These are phyloP conservation scores for Ataeniobius toweri DNA, from an alignment of 2,797 vertebrate genomes.

Conservation along the genomic window DNA sequence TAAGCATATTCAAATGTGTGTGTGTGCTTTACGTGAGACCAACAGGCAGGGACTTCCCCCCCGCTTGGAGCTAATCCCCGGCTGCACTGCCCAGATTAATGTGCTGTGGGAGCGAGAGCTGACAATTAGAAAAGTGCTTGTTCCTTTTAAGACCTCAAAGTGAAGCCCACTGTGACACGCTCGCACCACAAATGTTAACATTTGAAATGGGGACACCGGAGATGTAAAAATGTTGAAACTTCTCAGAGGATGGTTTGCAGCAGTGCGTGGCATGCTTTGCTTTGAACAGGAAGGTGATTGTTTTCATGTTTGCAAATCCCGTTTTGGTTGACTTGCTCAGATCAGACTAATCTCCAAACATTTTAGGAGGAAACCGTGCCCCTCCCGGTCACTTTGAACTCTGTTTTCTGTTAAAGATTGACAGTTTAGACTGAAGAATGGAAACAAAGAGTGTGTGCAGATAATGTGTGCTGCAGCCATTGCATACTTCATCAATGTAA, in stretches of 20 bases:
- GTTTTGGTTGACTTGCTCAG: slow-evolving; percentile 70
- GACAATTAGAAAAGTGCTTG: slow-evolving; percentile 60
- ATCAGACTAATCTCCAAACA: slow-evolving; percentile 77
- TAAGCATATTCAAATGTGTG: slow-evolving; percentile 8
- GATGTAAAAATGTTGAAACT: slow-evolving; percentile 23
- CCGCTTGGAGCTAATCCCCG: slow-evolving; percentile 50
- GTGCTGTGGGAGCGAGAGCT: slow-evolving; percentile 49
- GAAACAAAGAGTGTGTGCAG: slow-evolving; percentile 10
- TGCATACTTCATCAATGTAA: background rate
- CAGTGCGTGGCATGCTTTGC: slow-evolving; percentile 59
- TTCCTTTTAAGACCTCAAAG: slow-evolving; percentile 43
- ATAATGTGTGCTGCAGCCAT: slow-evolving; percentile 6
- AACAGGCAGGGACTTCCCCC: slow-evolving; percentile 59
- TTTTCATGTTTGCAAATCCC: slow-evolving; percentile 59
- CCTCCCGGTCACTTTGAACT: slow-evolving; percentile 79
- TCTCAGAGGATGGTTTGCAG: slow-evolving; percentile 47
- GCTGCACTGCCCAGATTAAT: slow-evolving; percentile 50
- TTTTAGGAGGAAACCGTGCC: slow-evolving; percentile 69
- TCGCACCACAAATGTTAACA: slow-evolving; percentile 36
- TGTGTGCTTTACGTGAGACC: slow-evolving; percentile 32
- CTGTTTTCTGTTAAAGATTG: slow-evolving; percentile 57
- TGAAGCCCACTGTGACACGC: slow-evolving; percentile 38
- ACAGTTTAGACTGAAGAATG: slow-evolving; percentile 43
- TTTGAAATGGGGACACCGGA: slow-evolving; percentile 27
- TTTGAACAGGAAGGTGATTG: slow-evolving; percentile 65